Conservation (phyloP, 2,113 vertebrate species). For the Oceanites oceanicus region DNA sequence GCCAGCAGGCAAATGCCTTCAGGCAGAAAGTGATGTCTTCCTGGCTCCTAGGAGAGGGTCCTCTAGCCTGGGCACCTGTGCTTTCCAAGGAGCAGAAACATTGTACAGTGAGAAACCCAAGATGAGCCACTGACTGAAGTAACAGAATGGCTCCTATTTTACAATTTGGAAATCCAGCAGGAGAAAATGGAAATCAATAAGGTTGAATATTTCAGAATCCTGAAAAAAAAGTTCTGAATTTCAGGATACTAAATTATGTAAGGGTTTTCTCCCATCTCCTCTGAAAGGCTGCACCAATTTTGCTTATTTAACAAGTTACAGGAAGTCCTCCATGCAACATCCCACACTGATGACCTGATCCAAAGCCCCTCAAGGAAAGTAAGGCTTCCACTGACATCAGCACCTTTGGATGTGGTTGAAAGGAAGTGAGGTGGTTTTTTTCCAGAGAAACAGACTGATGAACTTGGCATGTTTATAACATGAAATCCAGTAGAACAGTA, state of each 20-base stretch:
- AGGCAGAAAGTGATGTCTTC: not conserved
- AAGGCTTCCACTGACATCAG: not conserved
- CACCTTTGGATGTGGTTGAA: not conserved
- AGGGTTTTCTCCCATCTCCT: fast-evolving
- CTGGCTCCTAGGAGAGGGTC: not conserved
- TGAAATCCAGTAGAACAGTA: not conserved
- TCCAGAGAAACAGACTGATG: not conserved
- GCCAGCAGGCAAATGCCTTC: not conserved
- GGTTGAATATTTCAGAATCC: not conserved
- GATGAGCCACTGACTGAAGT: not conserved
- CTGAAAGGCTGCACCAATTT: not conserved
- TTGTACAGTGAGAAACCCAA: not conserved
- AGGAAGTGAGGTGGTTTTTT: not conserved
- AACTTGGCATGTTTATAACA: not conserved
- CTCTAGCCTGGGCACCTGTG: not conserved
- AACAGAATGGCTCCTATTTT: not conserved
- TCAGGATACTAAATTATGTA: not conserved
- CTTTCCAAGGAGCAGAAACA: not conserved
- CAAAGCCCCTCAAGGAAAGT: not conserved
- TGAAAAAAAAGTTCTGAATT: not conserved
- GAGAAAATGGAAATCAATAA: not conserved
- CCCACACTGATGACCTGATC: not conserved
- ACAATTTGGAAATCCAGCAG: not conserved
- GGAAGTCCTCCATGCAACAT: not conserved
- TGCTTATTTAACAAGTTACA: not conserved